phyloP scores from a whole-genome alignment of 37 sponge, comb jelly and placozoan species.

The Halichondria panicea region DNA sequence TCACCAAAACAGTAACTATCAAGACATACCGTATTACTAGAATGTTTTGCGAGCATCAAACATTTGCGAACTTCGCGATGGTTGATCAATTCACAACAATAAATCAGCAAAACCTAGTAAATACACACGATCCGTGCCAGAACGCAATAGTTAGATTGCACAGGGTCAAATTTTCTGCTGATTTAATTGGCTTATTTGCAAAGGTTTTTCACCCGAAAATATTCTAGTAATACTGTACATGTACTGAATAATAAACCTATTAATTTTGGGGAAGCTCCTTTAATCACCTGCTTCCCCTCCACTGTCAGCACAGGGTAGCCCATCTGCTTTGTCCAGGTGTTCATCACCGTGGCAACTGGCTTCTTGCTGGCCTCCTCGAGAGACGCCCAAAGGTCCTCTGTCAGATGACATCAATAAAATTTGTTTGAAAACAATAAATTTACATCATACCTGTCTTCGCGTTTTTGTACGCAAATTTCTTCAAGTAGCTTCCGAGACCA shows the following conservation, averaged over 20 bases:
- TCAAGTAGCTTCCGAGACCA: slow-evolving; percentile 81
- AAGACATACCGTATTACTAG: no score
- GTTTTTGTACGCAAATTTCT: slow-evolving; percentile 70
- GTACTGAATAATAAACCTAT: neutral
- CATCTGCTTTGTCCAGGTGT: slow-evolving; percentile 92
- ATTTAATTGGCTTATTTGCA: no score
- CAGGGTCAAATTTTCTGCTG: no score
- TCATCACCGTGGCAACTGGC: slow-evolving; percentile 84
- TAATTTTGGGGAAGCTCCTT: neutral
- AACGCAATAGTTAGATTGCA: no score
- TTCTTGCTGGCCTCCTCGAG: slow-evolving; percentile 72
- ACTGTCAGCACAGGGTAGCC: slow-evolving; percentile 93
- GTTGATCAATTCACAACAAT: no score
- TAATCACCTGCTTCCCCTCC: slow-evolving; percentile 62
- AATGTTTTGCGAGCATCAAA: no score
- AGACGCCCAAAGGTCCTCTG: slow-evolving; percentile 76
- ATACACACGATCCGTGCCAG: no score
- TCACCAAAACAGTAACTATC: no score
- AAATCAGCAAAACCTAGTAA: no score
- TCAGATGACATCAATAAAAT: no score
- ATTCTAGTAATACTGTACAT: neutral
- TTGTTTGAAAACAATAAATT: neutral
- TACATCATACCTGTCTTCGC: slow-evolving; percentile 58
- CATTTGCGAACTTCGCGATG: no score
- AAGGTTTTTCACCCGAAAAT: no score